phyloP scores from a whole-genome alignment of 1,140 invertebrate genomes.

The Caenorhabditis briggsae region DNA sequence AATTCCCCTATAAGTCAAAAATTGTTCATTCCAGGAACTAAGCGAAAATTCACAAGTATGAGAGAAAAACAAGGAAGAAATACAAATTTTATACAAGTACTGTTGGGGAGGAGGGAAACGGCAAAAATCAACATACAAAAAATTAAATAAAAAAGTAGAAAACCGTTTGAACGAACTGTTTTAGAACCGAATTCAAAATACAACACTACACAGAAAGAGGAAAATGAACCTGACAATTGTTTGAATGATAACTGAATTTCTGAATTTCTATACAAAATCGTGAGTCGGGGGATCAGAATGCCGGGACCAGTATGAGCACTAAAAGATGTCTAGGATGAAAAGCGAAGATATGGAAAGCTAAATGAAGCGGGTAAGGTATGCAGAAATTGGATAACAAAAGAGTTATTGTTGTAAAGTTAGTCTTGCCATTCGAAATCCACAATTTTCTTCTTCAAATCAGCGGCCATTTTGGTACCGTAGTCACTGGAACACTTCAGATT shows the following conservation, averaged over 20 bases:
- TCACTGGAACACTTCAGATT: slow-evolving; percentile 52
- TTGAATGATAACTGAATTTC: neutral
- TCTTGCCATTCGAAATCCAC: slow-evolving; percentile 65
- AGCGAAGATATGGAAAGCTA: neutral
- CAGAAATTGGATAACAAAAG: neutral
- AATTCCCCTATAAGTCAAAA: too few relatives aligned
- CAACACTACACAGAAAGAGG: slow-evolving; percentile 10
- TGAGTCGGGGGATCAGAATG: neutral
- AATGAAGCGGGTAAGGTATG: slow-evolving; percentile 51
- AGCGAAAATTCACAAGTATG: neutral
- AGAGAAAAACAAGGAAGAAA: neutral
- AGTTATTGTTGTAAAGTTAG: neutral
- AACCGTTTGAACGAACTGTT: slow-evolving; percentile 5
- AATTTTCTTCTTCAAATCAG: slow-evolving; percentile 58
- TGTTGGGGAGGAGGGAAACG: neutral
- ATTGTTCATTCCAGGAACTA: neutral
- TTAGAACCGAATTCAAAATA: slow-evolving; percentile 36
- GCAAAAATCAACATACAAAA: neutral
- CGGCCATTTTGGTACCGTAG: slow-evolving; percentile 55
- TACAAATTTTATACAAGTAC: slow-evolving; percentile 38
- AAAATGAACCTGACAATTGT: neutral
- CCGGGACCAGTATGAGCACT: slow-evolving; percentile 32
- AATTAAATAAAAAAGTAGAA: neutral
- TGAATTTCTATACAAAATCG: neutral
- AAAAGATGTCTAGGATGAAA: slow-evolving; percentile 42